Evolutionary conservation across 1,140 invertebrate species (phyloP).

Genomic region (Polyergus mexicanus): DNA sequence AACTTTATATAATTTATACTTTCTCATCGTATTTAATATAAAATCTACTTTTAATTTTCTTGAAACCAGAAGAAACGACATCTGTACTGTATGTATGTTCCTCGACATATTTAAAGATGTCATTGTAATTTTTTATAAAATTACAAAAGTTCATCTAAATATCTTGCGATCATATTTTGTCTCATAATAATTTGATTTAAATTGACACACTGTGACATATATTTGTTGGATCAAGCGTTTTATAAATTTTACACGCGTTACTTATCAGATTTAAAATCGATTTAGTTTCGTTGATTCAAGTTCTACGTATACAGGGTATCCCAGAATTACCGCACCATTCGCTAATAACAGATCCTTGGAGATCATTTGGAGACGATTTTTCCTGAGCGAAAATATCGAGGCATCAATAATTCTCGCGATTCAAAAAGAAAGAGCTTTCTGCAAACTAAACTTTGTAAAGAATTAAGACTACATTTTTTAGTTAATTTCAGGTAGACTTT

Average conservation of each 20-base stretch:
- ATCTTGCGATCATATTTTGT: too few species aligned
- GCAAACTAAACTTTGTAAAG: too few species aligned
- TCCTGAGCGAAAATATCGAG: too few species aligned
- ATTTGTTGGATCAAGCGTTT: neutral
- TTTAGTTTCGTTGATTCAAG: neutral
- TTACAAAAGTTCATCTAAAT: neutral
- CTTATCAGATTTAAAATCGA: neutral
- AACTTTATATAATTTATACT: conserved; percentile 32
- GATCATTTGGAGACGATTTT: too few species aligned
- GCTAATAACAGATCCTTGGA: too few species aligned
- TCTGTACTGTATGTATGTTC: neutral
- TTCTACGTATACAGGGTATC: neutral
- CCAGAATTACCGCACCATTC: too few species aligned
- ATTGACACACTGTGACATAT: neutral
- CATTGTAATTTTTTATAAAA: neutral
- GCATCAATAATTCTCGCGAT: too few species aligned
- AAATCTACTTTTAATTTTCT: conserved; percentile 34
- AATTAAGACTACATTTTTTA: too few species aligned
- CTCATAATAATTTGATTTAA: neutral
- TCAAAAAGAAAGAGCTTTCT: too few species aligned
- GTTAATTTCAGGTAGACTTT: too few species aligned
- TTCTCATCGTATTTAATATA: conserved; percentile 25
- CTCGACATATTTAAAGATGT: neutral
- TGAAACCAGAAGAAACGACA: too few species aligned
- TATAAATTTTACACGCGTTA: neutral